Conservation (phyloP, 2,113 vertebrate species). For the Oxygymnocypris stewartii region DNA sequence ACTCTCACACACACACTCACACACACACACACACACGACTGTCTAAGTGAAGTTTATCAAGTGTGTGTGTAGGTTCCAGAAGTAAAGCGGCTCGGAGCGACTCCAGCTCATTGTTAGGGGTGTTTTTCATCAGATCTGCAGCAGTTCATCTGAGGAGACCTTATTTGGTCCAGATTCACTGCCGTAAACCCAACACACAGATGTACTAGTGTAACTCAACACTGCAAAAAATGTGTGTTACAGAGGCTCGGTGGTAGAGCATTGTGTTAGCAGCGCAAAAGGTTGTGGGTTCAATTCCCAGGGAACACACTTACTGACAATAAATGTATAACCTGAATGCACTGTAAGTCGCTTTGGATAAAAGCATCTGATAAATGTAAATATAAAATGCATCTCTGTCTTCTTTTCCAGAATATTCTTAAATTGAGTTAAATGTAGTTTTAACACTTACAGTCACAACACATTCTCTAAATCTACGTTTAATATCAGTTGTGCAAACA, state of each 20-base stretch:
- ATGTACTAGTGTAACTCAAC: background rate
- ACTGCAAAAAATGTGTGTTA: background rate
- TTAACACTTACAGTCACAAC: background rate
- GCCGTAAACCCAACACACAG: background rate
- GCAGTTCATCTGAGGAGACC: background rate
- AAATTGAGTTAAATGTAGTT: background rate
- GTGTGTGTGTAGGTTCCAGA: background rate
- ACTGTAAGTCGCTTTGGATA: too few species aligned
- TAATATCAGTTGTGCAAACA: background rate
- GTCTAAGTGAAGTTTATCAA: background rate
- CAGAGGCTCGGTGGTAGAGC: too few species aligned
- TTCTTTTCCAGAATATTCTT: background rate
- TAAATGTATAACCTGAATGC: too few species aligned
- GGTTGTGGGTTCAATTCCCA: too few species aligned
- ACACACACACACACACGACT: background rate
- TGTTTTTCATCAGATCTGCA: background rate
- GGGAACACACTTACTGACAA: too few species aligned
- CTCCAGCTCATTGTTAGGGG: constrained; percentile 1
- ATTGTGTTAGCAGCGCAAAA: too few species aligned
- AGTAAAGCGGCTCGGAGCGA: background rate
- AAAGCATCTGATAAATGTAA: too few species aligned
- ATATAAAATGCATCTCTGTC: background rate
- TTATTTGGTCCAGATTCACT: background rate
- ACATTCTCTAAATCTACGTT: background rate
- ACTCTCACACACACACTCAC: too few species aligned